Base-by-base conservation (phyloP, 2,888 invertebrate genomes). In the Alsophila aescularia region DNA sequence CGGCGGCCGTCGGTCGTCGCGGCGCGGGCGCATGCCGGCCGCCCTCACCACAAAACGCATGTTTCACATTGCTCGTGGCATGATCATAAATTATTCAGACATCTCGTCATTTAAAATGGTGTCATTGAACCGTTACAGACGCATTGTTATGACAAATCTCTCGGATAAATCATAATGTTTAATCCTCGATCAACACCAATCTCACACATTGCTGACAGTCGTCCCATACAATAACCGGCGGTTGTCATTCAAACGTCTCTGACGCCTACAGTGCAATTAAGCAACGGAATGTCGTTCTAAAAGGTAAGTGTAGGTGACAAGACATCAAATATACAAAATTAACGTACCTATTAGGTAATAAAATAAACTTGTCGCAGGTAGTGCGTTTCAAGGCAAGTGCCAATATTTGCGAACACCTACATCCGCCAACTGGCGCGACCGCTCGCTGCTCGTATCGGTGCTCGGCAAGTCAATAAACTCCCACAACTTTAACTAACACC, bases 341-440 rank as follows among this genome's bases (percentile, higher is more conserved):
- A 75, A 70, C 71, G 53, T 59, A 66, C 64, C 63, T 61, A 76
- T 87, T 87, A 81, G 79, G 85, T 82, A 87, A 88, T 84, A 79
- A 76, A 73, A 76, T 78, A 81, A 85, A 86, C 78, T 79, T 67
- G 77, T 72, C 67, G 75, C 64, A 66, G 67, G 72, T 67, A 76
- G 73, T 76, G 79, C 81, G 82, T 87, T 88, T 78, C 79, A 83
- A 79, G 81, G 85, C 79, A 82, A 87, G 83, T 76, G 81, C 79
- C 75, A 90, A 90, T 90, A 90, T 90, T 90, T 90, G 90, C 86
- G 77, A 68, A 87, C 90, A 83, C 89, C 89, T 84, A 88, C 90
- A 80, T 85, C 83, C 83, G 83, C 85, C 79, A 85, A 85, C 83
- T 83, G 87, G 81, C 76, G 78, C 27, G 69, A 60, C 60, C 72